A percentile compares a stretch with the other conserved stretches of the same genome.
These are phyloP conservation scores for Rhinoderma darwinii DNA, from an alignment of 2,113 vertebrate species.

Conservation along the genomic window DNA sequence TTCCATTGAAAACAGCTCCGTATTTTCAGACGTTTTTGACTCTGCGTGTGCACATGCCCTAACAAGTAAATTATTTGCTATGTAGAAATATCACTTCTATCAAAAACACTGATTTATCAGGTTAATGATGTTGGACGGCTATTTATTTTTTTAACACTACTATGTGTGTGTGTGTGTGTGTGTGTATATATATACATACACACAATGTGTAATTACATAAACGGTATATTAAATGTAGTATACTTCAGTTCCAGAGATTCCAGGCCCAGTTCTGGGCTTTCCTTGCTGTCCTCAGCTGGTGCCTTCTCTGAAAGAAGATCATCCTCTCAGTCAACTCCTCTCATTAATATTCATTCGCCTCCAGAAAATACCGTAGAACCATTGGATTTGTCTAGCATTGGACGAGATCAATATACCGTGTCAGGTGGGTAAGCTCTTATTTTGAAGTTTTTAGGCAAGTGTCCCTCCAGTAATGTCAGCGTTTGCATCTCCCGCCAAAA, in stretches of 20 bases:
- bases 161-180: no score
- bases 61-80: no score
- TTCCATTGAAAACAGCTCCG: no score
- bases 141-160: no score
- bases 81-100: no score
- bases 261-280: conserved; percentile 27
- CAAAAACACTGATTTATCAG: no score
- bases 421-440: conserved; percentile 52
- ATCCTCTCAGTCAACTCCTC: rapidly evolving
- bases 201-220: background rate
- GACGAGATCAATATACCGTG: rapidly evolving
- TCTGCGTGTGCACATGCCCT: no score
- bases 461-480: no score
- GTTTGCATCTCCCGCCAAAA: no score
- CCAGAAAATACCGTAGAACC: conserved; percentile 53
- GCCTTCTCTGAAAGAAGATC: conserved; percentile 21
- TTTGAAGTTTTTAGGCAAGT: background rate
- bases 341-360: rapidly evolving
- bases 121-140: no score
- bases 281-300: conserved; percentile 63
- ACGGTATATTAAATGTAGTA: background rate
- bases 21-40: no score
- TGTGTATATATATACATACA: no score
- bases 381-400: conserved; percentile 53
- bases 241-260: conserved; percentile 67